A percentile compares a stretch with the other conserved stretches of the same genome.
Conservation (phyloP, 1,140 invertebrate species). For the Microplitis mediator region DNA sequence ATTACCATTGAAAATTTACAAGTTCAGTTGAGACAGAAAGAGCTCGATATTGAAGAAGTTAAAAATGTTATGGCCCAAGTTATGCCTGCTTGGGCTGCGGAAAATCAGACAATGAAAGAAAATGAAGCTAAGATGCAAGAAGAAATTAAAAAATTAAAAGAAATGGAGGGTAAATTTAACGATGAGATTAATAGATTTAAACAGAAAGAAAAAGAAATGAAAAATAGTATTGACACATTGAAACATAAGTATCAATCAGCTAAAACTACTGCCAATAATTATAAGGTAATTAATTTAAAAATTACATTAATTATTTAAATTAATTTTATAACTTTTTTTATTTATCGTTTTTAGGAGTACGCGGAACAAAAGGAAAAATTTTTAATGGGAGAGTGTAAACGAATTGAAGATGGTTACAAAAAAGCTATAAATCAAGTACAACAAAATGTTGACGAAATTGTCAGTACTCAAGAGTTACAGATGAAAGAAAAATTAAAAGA, state of each 20-base stretch:
- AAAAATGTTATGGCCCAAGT: conserved; percentile 49
- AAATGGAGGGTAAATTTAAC: conserved; percentile 35
- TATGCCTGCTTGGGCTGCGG: conserved; percentile 49
- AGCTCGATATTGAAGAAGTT: conserved; percentile 48
- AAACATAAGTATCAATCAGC: conserved; percentile 48
- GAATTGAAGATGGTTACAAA: conserved; percentile 52
- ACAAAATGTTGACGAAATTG: conserved; percentile 44
- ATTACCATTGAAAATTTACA: conserved; percentile 47
- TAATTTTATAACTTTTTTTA: conserved; percentile 15
- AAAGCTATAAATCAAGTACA: conserved; percentile 50
- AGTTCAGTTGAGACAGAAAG: conserved; percentile 39
- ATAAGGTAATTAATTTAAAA: conserved; percentile 43
- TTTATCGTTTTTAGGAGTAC: conserved; percentile 40
- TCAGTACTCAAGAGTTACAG: conserved; percentile 44
- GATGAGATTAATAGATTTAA: conserved; percentile 41
- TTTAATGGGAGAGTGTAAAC: conserved; percentile 44
- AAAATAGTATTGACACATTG: conserved; percentile 38
- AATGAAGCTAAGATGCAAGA: conserved; percentile 43
- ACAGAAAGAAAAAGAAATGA: conserved; percentile 43
- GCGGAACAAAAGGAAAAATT: conserved; percentile 46
- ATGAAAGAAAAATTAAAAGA: conserved; percentile 46
- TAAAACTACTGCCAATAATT: conserved; percentile 50
- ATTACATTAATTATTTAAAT: conserved; percentile 5
- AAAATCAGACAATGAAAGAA: conserved; percentile 43
- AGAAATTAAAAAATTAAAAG: conserved; percentile 40